Conservation (phyloP, 2,888 invertebrate genomes). For the Oxyteleia sp. region DNA sequence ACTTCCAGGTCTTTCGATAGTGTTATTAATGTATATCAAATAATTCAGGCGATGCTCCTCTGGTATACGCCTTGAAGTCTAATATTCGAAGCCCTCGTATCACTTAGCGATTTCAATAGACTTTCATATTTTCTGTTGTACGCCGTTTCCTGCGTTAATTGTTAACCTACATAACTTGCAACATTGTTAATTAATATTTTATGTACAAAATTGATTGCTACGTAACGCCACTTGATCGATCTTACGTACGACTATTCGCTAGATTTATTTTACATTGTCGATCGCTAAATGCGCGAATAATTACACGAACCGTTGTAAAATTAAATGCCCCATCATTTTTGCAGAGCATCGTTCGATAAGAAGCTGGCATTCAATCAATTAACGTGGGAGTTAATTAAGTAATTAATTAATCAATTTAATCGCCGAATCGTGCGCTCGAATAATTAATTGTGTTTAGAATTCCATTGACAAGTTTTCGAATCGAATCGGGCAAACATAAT, state of each 20-base stretch:
- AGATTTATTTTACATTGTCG: slow-evolving; percentile 52
- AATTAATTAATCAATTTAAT: background rate
- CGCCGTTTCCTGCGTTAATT: background rate
- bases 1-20: background rate
- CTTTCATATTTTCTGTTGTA: slow-evolving; percentile 25
- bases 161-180: slow-evolving; percentile 47
- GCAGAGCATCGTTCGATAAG: background rate
- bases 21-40: background rate
- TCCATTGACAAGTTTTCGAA: background rate
- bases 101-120: slow-evolving; percentile 1
- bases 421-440: background rate
- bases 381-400: background rate
- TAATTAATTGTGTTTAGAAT: slow-evolving; percentile 8
- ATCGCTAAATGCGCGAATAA: slow-evolving; percentile 41
- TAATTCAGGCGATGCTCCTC: background rate
- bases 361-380: background rate
- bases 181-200: slow-evolving; percentile 49
- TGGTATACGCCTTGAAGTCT: too few relatives aligned
- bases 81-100: slow-evolving; percentile 25
- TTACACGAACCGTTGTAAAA: slow-evolving; percentile 12
- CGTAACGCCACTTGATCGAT: slow-evolving; percentile 69
- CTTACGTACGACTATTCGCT: slow-evolving; percentile 40
- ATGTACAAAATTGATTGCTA: slow-evolving; percentile 74
- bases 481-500: background rate
- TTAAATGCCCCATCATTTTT: background rate